Evolutionary conservation across 2,113 vertebrate species (phyloP).

Genomic region (Microtus pennsylvanicus): DNA sequence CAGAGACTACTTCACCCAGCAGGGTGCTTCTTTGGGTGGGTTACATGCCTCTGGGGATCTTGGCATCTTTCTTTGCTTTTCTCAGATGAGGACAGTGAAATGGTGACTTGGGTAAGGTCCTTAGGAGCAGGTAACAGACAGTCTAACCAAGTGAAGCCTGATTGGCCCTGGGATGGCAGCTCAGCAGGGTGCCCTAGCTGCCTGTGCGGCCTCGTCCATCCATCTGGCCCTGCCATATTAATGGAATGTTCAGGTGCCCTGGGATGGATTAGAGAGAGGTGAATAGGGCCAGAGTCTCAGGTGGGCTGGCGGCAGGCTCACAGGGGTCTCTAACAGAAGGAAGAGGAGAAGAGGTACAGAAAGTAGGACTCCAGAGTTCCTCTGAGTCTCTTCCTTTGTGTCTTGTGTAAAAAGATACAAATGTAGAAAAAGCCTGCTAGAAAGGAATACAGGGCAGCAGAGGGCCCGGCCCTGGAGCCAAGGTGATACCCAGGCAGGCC

Average conservation of each 20-base stretch:
- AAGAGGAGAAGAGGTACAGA: not conserved
- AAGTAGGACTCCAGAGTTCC: not conserved
- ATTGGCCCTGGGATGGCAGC: not conserved
- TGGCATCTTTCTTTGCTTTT: not conserved
- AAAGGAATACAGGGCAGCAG: not conserved
- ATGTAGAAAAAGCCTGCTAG: not conserved
- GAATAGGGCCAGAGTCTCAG: not conserved
- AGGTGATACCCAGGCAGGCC: not conserved
- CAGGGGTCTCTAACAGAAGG: not conserved
- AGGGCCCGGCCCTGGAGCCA: not conserved
- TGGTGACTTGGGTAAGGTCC: not conserved
- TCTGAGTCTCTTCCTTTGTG: not conserved
- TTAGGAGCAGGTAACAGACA: not conserved
- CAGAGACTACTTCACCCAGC: fast-evolving
- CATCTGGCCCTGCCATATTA: not conserved
- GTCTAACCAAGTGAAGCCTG: not conserved
- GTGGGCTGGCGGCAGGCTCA: not conserved
- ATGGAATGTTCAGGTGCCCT: not conserved
- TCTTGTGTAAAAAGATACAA: not conserved
- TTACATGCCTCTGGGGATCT: fast-evolving
- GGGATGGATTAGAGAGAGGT: not conserved
- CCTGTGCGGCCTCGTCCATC: not conserved
- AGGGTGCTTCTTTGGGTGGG: not conserved
- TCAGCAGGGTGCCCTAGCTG: not conserved
- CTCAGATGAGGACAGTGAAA: not conserved